These are phyloP conservation scores for Chydorus sphaericus DNA, from an alignment of 2,888 invertebrate species.

Conservation along the genomic window DNA sequence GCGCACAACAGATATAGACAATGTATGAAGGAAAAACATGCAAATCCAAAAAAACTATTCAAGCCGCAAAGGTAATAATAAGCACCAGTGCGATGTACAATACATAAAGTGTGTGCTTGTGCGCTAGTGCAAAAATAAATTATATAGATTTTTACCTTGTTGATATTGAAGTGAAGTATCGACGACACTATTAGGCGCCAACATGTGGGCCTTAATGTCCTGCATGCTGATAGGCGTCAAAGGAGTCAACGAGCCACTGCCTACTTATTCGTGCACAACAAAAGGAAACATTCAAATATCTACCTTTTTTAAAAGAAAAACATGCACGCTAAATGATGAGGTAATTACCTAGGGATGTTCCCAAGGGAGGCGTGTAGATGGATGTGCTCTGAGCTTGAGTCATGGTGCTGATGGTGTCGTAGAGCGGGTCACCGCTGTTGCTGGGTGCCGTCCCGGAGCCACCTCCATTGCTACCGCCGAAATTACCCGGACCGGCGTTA, in stretches of 20 bases:
- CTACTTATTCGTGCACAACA: slow-evolving; percentile 21
- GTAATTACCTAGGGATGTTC: slow-evolving; percentile 25
- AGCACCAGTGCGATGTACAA: too few relatives aligned
- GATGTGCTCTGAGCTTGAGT: slow-evolving; percentile 46
- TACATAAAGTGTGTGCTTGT: too few relatives aligned
- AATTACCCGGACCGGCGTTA: background rate
- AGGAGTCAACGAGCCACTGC: slow-evolving; percentile 50
- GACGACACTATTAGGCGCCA: slow-evolving; percentile 31
- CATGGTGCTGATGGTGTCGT: slow-evolving; percentile 46
- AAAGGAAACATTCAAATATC: background rate
- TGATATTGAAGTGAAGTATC: slow-evolving; percentile 52
- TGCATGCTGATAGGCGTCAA: slow-evolving; percentile 59
- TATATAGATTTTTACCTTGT: slow-evolving; percentile 37
- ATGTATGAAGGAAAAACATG: too few relatives aligned
- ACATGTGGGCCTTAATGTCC: slow-evolving; percentile 43
- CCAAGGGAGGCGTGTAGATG: slow-evolving; percentile 63
- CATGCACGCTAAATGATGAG: background rate
- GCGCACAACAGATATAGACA: background rate
- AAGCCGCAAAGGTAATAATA: too few relatives aligned
- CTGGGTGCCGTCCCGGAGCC: slow-evolving; percentile 22
- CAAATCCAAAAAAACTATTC: too few relatives aligned
- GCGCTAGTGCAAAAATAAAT: background rate
- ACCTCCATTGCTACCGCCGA: background rate
- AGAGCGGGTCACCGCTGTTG: slow-evolving; percentile 46
- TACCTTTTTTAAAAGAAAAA: background rate